Conservation (phyloP, 2,113 vertebrate species). For the Micronisus gabar region DNA sequence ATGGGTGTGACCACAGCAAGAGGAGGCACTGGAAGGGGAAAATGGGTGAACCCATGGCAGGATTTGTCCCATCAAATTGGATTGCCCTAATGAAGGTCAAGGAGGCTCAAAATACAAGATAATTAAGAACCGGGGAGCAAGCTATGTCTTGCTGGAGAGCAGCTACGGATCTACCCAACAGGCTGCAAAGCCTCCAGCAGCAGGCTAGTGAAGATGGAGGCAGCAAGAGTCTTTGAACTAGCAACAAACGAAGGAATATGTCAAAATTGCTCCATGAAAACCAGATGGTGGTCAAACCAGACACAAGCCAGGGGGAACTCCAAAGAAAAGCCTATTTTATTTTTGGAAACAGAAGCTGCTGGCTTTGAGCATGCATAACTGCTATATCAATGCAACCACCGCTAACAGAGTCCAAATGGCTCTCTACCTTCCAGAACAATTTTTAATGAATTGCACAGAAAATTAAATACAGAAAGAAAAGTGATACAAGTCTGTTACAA, state of each 20-base stretch:
- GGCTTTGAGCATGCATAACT: neutral
- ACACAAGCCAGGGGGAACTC: neutral
- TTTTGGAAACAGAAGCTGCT: constrained; percentile 2
- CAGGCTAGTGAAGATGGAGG: accelerated
- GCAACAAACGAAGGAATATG: neutral
- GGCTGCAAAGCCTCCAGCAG: neutral
- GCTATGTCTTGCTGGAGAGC: accelerated
- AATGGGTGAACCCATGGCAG: neutral
- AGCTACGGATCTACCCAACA: accelerated
- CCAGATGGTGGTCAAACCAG: neutral
- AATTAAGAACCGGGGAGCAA: accelerated
- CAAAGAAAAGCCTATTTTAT: neutral
- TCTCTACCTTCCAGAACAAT: neutral
- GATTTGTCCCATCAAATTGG: neutral
- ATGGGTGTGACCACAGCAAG: neutral
- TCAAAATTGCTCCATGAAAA: neutral
- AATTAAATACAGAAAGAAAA: neutral
- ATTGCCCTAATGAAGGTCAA: neutral
- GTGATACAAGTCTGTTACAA: neutral
- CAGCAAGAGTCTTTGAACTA: neutral
- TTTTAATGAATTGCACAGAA: neutral
- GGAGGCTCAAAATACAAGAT: neutral
- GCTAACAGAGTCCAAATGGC: neutral
- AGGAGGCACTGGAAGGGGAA: neutral
- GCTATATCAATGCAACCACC: neutral